Evolutionary conservation across 2,797 vertebrate species (phyloP), one percentile per base, ranked within the genome.

Genomic region (Cynopterus sphinx): DNA sequence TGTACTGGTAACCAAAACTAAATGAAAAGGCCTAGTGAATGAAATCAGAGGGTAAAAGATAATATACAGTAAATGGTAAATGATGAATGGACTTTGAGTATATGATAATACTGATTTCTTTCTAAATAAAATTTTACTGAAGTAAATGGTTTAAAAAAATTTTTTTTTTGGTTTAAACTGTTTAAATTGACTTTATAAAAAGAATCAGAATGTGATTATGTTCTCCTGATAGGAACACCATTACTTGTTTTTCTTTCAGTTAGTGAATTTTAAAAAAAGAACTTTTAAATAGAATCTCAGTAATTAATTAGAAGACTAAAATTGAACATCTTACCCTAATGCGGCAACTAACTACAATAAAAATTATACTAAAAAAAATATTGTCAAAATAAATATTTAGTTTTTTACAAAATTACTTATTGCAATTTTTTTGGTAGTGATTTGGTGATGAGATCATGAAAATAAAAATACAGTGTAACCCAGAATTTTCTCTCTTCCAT

Each of bases 291-390:
- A 57, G 26, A 84, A 77, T 87, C 43, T 68, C 13, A 82, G 21
- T 57, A 46, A 53, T 74, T 67, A 59, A 67, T 88, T 91, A 46
- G 36, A 87, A 85, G 31, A 73, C 73, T 82, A 67, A 67, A 57
- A 75, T 61, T 65, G 33, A 87, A 57, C 39, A 16, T 82, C 49
- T 70, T 87, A 65, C 61, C 24, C 41, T 71, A 75, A 70, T 41
- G 13, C 70, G 49, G 77, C 43, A 68, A n/a, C 33, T 51, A 75
- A 61, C 43, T 95, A 8, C 33, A 63, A 7, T 78, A 21, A 89
- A 84, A 65, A 71, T 95, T 82, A 33, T 55, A 57, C 73, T 89
- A 77, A 65, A 36, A 82, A 41, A 90, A 90, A n/a, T 94, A 68
- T 15, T 51, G 13, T 8, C 26, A 91, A 91, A 57, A 51, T 90